These are phyloP conservation scores for Adelges cooleyi DNA, from an alignment of 1,140 invertebrate genomes.

Conservation along the genomic window DNA sequence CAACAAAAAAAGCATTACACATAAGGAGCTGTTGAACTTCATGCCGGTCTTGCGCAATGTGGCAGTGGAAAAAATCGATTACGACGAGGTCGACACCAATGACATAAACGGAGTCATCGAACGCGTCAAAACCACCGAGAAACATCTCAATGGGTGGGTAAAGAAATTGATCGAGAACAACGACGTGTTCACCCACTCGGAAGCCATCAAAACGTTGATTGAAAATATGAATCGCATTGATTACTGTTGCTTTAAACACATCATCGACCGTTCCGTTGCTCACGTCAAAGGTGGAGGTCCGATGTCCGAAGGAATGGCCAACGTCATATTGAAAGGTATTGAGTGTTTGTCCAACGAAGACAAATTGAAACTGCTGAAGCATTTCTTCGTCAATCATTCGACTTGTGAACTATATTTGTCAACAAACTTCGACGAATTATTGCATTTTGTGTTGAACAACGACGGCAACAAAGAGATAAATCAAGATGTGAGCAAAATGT, in stretches of 20 bases:
- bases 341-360: not conserved
- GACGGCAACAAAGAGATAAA: not conserved
- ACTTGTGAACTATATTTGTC: not conserved
- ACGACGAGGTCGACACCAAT: not conserved
- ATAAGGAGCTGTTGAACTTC: not conserved
- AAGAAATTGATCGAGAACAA: not conserved
- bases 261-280: not conserved
- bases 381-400: not conserved
- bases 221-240: not conserved
- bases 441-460: not conserved
- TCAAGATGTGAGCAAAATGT: not conserved
- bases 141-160: not conserved
- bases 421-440: not conserved
- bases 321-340: not conserved
- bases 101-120: not conserved
- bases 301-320: not conserved
- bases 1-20: not conserved
- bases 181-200: not conserved
- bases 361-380: not conserved
- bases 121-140: not conserved
- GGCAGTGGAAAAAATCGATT: constrained; percentile 5
- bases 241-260: not conserved
- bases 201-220: not conserved
- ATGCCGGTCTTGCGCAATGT: not conserved
- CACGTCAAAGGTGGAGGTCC: not conserved